Base-by-base conservation (phyloP, 1,140 invertebrate genomes). In the Diabrotica undecimpunctata region DNA sequence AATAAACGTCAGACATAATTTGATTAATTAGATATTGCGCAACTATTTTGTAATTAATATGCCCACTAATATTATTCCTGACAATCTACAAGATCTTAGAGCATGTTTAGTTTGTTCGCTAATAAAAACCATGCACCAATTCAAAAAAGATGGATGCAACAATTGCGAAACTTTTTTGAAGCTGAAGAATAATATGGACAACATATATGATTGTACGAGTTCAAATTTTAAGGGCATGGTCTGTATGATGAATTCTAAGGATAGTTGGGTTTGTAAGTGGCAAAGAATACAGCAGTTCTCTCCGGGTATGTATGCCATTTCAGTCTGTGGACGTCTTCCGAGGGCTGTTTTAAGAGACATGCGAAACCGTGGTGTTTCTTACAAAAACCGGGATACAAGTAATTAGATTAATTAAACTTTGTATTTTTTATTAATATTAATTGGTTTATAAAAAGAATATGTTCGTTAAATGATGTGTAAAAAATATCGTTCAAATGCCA, bases 201-300 rank as follows among this genome's bases (percentile, higher is more conserved):
- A 95, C 81, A 95, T 98, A 7, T 96, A 95, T 79, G 95, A 98
- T 70, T 98, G 95, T 74, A 98, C 96, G 0, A 98, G 95, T 78
- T 91, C 93, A 55, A 97, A 97, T 81, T 98, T 97, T 86, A 95
- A 98, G 85, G 95, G 95, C 60, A 90, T 97, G 86, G 93, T 98
- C 71, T 89, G 94, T 25, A 84, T 92, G 10, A 96, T 97, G 89
- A 94, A 90, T 72, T 94, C 94, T 13, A 93, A 95, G 78, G 95
- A 98, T 75, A 97, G 94, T 78, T 98, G 96, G 96, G 95, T 97
- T 1, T 93, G 91, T 65, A 97, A 97, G 81, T 98, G 95, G 95
- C 95, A 98, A 80, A 86, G 94, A 81, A 93, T 96, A 77, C 92
- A 94, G 96, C 85, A 92, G 7, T 96, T 95, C 79, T 88, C 86